phyloP scores from a whole-genome alignment of 2,113 vertebrate genomes.

The Silurus glanis region DNA sequence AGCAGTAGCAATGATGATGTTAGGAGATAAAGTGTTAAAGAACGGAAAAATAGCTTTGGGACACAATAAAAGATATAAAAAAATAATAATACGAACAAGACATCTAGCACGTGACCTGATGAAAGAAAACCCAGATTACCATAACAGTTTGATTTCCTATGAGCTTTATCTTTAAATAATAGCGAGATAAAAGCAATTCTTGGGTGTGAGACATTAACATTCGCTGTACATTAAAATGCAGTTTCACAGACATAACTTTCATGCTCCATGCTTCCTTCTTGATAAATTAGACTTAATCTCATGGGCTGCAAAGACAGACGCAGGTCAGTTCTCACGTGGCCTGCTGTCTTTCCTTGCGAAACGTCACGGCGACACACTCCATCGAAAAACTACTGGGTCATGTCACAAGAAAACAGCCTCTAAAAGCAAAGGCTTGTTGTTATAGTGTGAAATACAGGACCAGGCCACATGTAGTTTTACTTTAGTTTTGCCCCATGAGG shows the following conservation, averaged over 20 bases:
- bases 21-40: neutral
- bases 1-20: neutral
- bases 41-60: neutral
- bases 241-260: neutral
- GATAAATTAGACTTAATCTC: neutral
- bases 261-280: neutral
- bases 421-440: slow-evolving; percentile 32
- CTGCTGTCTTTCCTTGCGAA: neutral
- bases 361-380: slow-evolving; percentile 28
- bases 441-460: neutral
- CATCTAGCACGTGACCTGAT: neutral
- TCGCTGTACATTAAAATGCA: neutral
- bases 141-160: neutral
- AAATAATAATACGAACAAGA: neutral
- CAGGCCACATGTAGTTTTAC: neutral
- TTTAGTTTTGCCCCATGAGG: slow-evolving; percentile 5
- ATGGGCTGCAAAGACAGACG: neutral
- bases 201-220: neutral
- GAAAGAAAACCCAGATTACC: slow-evolving; percentile 4
- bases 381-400: slow-evolving; percentile 32
- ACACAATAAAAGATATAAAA: slow-evolving; percentile 7
- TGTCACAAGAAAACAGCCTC: neutral
- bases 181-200: neutral
- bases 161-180: neutral
- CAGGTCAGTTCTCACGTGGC: slow-evolving; percentile 9